Base-by-base conservation (phyloP, 2,797 vertebrate species). In the Pyrocephalus nanus region DNA sequence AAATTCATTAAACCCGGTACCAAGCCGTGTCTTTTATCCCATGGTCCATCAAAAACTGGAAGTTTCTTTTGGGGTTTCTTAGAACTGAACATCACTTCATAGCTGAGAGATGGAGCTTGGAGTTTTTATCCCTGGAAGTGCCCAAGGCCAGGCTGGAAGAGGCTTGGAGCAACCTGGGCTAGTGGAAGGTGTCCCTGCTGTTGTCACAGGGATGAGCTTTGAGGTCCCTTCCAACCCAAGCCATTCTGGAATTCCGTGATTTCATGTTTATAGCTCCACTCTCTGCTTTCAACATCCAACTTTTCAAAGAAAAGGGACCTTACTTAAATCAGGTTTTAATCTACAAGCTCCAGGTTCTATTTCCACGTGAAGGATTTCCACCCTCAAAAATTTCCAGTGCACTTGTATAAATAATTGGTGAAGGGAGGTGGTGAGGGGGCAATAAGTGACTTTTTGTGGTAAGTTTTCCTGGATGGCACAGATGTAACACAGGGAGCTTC, bases 91-190 rank as follows among this genome's bases (percentile, higher is more conserved):
- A 15, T 57, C 13, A 11, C 18, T 57, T 70, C 13, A 15, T 7
- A 80, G 55, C 36, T 6, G 15, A 80, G 27, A 66, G 29, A 26
- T 15, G 30, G 22, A 22, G 38, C 27, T n/a, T 53, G 2, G 77
- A 60, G 30, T 18, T 20, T 50, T 80, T 16, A 7, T 7, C 10
- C 27, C 32, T 89, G 72, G 16, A 3, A 70, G 23, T 64, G 57
- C 2, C 15, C 64, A 2, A 5, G 57, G 23, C 19, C n/a, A 51
- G 64, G 20, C 0, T 64, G 71, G 50, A 62, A 0, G 8, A 8
- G 16, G 36, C 18, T 69, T 3, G 36, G 71, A 50, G 32, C 55
- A 75, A 0, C 22, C 34, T 55, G 42, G 50, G 22, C 2, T 0
- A 30, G 43, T 15, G 20, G 57, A 1, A 82, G 23, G 6, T 38